Conservation (phyloP, 2,797 vertebrate species). For the Dallia pectoralis region DNA sequence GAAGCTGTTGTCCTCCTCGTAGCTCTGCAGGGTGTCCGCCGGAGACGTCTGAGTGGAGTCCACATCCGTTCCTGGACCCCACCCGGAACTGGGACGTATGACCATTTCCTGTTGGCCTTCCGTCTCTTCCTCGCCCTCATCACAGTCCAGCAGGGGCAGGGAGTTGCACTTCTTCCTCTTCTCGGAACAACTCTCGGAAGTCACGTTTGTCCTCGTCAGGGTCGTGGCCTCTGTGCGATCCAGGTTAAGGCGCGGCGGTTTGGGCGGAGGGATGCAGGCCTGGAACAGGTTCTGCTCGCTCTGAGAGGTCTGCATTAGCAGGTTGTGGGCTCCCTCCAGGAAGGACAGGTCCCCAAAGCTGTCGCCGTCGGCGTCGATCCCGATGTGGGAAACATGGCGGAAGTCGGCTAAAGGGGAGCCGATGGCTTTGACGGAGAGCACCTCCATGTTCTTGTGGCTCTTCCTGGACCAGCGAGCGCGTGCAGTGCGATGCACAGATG, state of each 20-base stretch:
- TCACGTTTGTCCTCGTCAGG: conserved; percentile 32
- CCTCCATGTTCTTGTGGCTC: conserved; percentile 69
- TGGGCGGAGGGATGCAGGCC: conserved; percentile 83
- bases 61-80: conserved; percentile 61
- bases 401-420: conserved; percentile 82
- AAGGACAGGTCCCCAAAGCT: conserved; percentile 84
- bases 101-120: conserved; percentile 31
- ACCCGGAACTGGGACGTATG: conserved; percentile 40
- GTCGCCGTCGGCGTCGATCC: conserved; percentile 66
- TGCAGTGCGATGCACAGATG: conserved; percentile 63
- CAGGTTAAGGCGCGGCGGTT: conserved; percentile 89
- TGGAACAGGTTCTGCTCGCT: conserved; percentile 85
- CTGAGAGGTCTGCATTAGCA: conserved; percentile 77
- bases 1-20: conserved; percentile 69
- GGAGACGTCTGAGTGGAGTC: conserved; percentile 50
- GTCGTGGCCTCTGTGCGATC: conserved; percentile 66
- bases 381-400: conserved; percentile 76
- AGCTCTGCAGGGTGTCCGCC: conserved; percentile 55
- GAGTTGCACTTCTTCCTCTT: conserved; percentile 73
- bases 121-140: conserved; percentile 47
- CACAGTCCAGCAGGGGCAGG: conserved; percentile 67
- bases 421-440: conserved; percentile 79
- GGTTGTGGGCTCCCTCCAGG: conserved; percentile 74
- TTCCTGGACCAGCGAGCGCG: conserved; percentile 64
- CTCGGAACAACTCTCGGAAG: conserved; percentile 42